These are phyloP conservation scores for Dallia pectoralis DNA, from an alignment of 2,797 vertebrate genomes.

Conservation along the genomic window DNA sequence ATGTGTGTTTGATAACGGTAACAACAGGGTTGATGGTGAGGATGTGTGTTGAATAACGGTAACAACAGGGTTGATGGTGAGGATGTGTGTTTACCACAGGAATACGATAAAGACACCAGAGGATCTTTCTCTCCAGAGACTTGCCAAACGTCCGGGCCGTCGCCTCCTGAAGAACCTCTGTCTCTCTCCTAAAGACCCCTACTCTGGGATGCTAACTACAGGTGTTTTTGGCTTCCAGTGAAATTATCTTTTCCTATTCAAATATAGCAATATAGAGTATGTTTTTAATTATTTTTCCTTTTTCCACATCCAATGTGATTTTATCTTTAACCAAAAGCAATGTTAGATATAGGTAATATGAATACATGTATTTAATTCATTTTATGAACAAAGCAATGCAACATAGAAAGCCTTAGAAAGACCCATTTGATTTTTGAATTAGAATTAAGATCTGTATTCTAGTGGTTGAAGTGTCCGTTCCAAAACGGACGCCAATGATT, in stretches of 20 bases:
- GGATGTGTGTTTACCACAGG: constrained; percentile 14
- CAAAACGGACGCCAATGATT: too few species aligned
- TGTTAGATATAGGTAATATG: too few species aligned
- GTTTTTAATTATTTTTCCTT: neutral
- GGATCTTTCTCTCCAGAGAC: constrained; percentile 62
- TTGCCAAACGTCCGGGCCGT: constrained; percentile 74
- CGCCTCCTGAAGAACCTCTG: constrained; percentile 81
- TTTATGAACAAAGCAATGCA: too few species aligned
- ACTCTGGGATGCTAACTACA: constrained; percentile 84
- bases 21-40: neutral
- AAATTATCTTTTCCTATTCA: neutral
- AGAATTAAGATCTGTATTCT: too few species aligned
- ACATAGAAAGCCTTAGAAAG: too few species aligned
- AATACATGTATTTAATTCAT: too few species aligned
- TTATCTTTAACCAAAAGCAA: too few species aligned
- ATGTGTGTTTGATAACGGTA: neutral
- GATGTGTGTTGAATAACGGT: neutral
- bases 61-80: neutral
- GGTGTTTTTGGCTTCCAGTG: constrained; percentile 63
- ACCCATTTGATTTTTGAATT: too few species aligned
- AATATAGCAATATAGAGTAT: neutral
- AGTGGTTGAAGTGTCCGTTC: too few species aligned
- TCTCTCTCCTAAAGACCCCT: constrained; percentile 82
- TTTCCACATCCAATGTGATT: too few species aligned
- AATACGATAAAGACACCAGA: constrained; percentile 65